Conservation (phyloP, 2,797 vertebrate species). For the Alauda arvensis region DNA sequence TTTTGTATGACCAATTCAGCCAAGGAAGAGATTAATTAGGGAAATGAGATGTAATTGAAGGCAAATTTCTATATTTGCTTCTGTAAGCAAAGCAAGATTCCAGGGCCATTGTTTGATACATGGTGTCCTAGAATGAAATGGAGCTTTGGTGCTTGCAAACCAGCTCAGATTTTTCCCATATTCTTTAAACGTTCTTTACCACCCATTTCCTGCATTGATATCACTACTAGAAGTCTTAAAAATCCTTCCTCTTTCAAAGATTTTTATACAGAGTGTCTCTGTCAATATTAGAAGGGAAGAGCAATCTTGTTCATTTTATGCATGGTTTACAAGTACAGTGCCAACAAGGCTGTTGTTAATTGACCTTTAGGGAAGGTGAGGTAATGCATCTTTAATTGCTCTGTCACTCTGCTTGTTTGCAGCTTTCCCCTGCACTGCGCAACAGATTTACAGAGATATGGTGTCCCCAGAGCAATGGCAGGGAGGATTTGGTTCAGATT, state of each 20-base stretch:
- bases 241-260: neutral
- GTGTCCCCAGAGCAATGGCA: slow-evolving; percentile 89
- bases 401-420: neutral
- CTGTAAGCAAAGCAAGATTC: neutral
- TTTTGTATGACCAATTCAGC: neutral
- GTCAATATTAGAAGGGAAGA: neutral
- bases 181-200: neutral
- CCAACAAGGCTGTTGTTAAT: neutral
- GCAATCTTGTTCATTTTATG: neutral
- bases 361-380: neutral
- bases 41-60: neutral
- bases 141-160: neutral
- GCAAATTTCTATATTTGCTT: neutral
- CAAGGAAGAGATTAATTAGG: neutral
- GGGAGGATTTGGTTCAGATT: slow-evolving; percentile 86
- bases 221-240: neutral
- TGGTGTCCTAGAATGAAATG: neutral
- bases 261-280: neutral
- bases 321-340: neutral
- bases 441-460: slow-evolving; percentile 98
- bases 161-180: neutral
- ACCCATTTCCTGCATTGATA: neutral
- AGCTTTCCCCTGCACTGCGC: slow-evolving; percentile 94
- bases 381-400: neutral
- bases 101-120: neutral